phyloP scores from a whole-genome alignment of 2,113 vertebrate genomes.

The Tetrax tetrax region DNA sequence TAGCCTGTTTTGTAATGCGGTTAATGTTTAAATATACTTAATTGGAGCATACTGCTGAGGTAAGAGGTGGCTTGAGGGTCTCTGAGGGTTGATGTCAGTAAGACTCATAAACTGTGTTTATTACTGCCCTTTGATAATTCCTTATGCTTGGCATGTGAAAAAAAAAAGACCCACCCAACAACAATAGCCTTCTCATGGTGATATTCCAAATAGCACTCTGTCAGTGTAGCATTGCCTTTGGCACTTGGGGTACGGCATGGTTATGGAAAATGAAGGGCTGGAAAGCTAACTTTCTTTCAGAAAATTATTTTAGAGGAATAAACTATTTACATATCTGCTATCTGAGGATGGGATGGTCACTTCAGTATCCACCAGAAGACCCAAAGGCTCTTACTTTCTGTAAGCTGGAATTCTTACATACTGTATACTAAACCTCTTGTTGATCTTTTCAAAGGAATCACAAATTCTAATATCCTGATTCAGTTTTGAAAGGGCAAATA shows the following conservation, averaged over 20 bases:
- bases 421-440: neutral
- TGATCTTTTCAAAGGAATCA: neutral
- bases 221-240: slow-evolving; percentile 15
- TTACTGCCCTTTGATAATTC: neutral
- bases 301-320: slow-evolving; percentile 41
- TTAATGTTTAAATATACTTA: neutral
- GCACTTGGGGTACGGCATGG: neutral
- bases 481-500: neutral
- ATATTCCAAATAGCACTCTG: neutral
- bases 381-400: neutral
- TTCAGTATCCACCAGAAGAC: neutral
- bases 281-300: slow-evolving; percentile 46
- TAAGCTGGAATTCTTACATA: neutral
- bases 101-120: neutral
- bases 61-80: neutral
- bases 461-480: neutral
- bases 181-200: neutral
- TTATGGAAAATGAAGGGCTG: neutral
- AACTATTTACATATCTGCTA: slow-evolving; percentile 19
- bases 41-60: neutral
- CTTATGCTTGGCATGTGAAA: neutral
- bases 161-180: neutral
- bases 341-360: neutral
- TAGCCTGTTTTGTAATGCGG: neutral
- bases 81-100: neutral